Evolutionary conservation across 2,113 vertebrate species (phyloP).

Genomic region (Lagopus leucura): DNA sequence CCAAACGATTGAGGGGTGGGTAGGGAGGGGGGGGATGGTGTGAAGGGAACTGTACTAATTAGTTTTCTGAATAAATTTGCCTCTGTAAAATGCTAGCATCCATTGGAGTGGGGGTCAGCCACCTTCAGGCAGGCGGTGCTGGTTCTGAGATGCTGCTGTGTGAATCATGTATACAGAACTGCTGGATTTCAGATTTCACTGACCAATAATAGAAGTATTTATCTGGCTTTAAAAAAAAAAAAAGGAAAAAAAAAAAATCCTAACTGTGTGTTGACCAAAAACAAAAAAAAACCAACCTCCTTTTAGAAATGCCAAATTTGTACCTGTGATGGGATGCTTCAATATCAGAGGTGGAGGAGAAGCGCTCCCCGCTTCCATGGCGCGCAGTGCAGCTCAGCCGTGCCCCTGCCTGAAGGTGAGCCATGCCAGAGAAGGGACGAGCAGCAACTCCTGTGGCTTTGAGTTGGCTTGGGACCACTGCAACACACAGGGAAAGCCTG

Average conservation of each 20-base stretch:
- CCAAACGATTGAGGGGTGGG: background rate
- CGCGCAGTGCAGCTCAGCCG: background rate
- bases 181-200: conserved; percentile 4
- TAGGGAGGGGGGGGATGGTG: background rate
- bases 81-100: background rate
- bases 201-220: background rate
- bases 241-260: background rate
- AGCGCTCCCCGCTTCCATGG: background rate
- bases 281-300: background rate
- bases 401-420: background rate
- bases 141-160: background rate
- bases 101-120: background rate
- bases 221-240: background rate
- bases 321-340: background rate
- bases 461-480: background rate
- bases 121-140: background rate
- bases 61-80: background rate
- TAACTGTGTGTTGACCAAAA: background rate
- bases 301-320: background rate
- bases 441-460: background rate
- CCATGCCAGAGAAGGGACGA: background rate
- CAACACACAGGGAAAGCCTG: background rate
- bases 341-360: conserved; percentile 13
- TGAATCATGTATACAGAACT: background rate
- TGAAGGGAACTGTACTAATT: conserved; percentile 11